A percentile compares a stretch with the other conserved stretches of the same genome.
Conservation (phyloP, 2,888 invertebrate genomes). For the Pterostichus madidus region DNA sequence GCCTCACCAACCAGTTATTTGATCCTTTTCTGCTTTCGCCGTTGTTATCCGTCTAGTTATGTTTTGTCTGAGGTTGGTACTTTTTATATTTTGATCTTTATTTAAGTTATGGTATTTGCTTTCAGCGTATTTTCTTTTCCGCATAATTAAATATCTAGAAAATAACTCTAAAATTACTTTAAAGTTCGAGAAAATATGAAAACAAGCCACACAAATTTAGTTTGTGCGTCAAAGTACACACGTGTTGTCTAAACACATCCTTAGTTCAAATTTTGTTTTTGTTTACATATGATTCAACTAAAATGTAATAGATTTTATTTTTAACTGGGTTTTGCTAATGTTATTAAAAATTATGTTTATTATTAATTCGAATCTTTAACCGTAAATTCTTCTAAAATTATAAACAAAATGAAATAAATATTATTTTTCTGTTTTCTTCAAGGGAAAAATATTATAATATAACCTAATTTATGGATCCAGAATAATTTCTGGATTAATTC, state of each 20-base stretch:
- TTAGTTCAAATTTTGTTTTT: not conserved
- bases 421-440: not conserved
- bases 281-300: not conserved
- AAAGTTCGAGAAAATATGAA: conserved; percentile 12
- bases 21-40: too few species aligned
- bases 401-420: not conserved
- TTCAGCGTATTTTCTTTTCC: conserved; percentile 24
- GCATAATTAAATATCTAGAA: conserved; percentile 10
- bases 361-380: not conserved
- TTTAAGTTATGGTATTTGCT: not conserved
- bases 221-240: conserved; percentile 32
- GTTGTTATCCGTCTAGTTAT: too few species aligned
- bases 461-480: not conserved
- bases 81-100: not conserved
- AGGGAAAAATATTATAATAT: not conserved
- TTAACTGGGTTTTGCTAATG: not conserved
- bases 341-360: not conserved
- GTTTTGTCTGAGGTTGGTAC: too few species aligned
- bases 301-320: not conserved
- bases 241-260: conserved; percentile 14
- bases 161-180: conserved; percentile 37
- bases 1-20: too few species aligned
- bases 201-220: conserved; percentile 31
- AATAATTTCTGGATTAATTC: not conserved
- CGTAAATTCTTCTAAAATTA: not conserved